Percentiles rank a stretch among this genome's conserved stretches.
phyloP scores from a whole-genome alignment of 2,888 invertebrate species.

The Mimas tiliae region DNA sequence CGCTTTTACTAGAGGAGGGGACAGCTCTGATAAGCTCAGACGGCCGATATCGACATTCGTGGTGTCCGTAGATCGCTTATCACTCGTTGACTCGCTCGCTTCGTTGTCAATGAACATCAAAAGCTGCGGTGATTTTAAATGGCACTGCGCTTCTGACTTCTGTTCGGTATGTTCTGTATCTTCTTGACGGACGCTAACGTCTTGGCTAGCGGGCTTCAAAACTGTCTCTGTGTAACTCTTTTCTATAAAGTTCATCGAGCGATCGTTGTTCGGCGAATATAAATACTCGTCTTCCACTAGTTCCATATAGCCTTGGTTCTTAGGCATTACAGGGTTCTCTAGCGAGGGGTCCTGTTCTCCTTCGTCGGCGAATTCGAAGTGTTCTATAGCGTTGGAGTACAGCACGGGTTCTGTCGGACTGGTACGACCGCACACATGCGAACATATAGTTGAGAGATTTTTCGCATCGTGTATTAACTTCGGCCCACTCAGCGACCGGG shows the following conservation, averaged over 20 bases:
- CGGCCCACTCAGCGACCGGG: conserved; percentile 65
- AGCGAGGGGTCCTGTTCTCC: conserved; percentile 91
- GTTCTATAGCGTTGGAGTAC: conserved; percentile 87
- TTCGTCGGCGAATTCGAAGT: conserved; percentile 94
- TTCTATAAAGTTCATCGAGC: conserved; percentile 85
- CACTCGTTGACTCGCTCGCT: conserved; percentile 45
- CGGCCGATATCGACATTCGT: conserved; percentile 52
- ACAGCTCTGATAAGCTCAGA: conserved; percentile 62
- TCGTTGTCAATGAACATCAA: conserved; percentile 52
- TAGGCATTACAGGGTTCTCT: conserved; percentile 75
- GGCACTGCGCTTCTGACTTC: conserved; percentile 30
- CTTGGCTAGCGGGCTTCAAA: conserved; percentile 55
- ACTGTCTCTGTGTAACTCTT: conserved; percentile 71
- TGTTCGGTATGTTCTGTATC: conserved; percentile 20
- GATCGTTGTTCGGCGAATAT: conserved; percentile 71
- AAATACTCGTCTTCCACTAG: conserved; percentile 76
- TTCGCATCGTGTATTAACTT: conserved; percentile 71
- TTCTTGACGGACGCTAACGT: conserved; percentile 33
- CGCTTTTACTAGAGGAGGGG: conserved; percentile 60
- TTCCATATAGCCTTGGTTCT: conserved; percentile 75
- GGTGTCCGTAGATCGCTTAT: conserved; percentile 38
- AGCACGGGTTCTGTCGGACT: conserved; percentile 62
- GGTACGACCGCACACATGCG: conserved; percentile 75
- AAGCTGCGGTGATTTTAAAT: conserved; percentile 47
- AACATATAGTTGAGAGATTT: conserved; percentile 66